Conservation (phyloP, 1,140 invertebrate species). For the Phocides pigmalion region DNA sequence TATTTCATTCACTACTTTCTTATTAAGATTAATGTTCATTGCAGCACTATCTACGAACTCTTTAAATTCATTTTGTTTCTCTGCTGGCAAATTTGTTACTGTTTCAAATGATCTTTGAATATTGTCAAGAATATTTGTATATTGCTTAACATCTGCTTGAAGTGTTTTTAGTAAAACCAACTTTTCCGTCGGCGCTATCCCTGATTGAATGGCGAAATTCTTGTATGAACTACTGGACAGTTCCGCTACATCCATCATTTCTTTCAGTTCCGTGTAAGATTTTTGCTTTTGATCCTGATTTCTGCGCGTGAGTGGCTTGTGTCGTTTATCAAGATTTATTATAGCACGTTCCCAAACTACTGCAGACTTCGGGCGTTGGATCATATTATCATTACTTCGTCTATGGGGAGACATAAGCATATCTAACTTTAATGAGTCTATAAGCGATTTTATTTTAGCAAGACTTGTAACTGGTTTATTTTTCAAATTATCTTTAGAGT, state of each 20-base stretch:
- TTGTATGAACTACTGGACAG: conserved; percentile 52
- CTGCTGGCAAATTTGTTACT: conserved; percentile 38
- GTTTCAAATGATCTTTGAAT: conserved; percentile 47
- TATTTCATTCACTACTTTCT: conserved; percentile 50
- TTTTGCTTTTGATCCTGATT: conserved; percentile 38
- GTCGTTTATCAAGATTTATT: conserved; percentile 51
- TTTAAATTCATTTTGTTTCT: conserved; percentile 48
- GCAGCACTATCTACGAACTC: conserved; percentile 56
- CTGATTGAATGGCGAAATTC: conserved; percentile 46
- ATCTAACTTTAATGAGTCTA: conserved; percentile 57
- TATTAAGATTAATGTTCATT: conserved; percentile 55
- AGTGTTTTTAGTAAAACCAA: conserved; percentile 62
- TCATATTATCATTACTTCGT: conserved; percentile 41
- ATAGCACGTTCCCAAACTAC: conserved; percentile 64
- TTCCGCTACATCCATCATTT: conserved; percentile 56
- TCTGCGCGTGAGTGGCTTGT: conserved; percentile 47
- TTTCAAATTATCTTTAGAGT: conserved; percentile 18
- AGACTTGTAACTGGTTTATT: conserved; percentile 22
- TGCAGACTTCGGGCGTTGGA: conserved; percentile 54
- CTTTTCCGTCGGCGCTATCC: conserved; percentile 49
- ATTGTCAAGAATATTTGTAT: conserved; percentile 46
- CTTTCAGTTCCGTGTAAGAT: conserved; percentile 55
- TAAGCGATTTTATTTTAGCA: conserved; percentile 53
- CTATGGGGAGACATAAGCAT: conserved; percentile 38
- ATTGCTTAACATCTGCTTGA: conserved; percentile 48